Base-by-base conservation (phyloP, 2,888 invertebrate genomes). In the Phaedon cochleariae region DNA sequence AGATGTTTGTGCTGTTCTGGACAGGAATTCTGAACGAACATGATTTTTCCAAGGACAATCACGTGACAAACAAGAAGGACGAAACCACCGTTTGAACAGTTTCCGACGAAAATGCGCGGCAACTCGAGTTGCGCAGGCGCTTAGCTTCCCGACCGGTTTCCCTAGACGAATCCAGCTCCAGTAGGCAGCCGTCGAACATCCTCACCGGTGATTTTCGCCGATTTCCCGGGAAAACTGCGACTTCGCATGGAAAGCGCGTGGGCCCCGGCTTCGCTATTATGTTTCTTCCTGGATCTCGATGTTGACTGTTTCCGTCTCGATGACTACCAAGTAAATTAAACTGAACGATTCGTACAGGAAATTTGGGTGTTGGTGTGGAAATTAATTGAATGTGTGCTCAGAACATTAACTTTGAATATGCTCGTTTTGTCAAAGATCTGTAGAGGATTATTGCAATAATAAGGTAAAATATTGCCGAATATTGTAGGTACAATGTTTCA, bases 101-200 rank as follows among this genome's bases (percentile, higher is more conserved):
- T 67, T 69, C 74, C 76, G 76, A 75, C 75, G 71, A 76, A 74
- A 76, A 74, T 74, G 70, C 74, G 73, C 74, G 76, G 71, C 74
- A 72, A 74, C 73, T 70, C 69, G 55, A 60, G 69, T 54, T 77
- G 77, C 78, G 77, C 77, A 53, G 68, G 78, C 77, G 77, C 77
- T 70, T 17, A 74, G 71, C 75, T 73, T 70, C 4, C 10, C 74
- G 73, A 77, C 75, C 74, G 77, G 76, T 70, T 74, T 75, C 74
- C 77, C 77, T 73, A 76, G 77, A 76, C 74, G 73, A 74, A 73
- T 77, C 75, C 73, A 77, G 77, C 78, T 76, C 77, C 77, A 78
- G 78, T 77, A 76, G 74, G 73, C 73, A 70, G 73, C 71, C 73
- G 75, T 72, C 74, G 74, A 70, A 78, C 68, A 69, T 65, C 64